Conservation (phyloP, 2,797 vertebrate species). For the Parauchenoglanis punctatus region DNA sequence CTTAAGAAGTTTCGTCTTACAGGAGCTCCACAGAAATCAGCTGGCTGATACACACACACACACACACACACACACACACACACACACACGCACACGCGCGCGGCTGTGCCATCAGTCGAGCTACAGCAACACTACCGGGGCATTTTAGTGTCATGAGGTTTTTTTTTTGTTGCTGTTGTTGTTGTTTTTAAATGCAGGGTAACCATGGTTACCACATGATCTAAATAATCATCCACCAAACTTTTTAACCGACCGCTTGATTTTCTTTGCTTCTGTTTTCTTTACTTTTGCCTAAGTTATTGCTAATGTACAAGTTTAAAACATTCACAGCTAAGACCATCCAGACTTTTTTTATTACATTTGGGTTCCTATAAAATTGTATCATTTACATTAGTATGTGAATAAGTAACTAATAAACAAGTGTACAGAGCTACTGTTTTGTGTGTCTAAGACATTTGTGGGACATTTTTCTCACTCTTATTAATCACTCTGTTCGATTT, state of each 20-base stretch:
- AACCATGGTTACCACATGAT: constrained; percentile 15
- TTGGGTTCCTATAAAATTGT: constrained; percentile 26
- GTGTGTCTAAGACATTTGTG: neutral
- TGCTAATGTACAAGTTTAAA: constrained; percentile 38
- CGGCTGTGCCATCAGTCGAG: constrained; percentile 7
- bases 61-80: neutral
- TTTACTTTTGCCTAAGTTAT: constrained; percentile 43
- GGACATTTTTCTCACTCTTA: neutral
- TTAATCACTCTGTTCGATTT: neutral
- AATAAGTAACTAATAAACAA: constrained; percentile 45
- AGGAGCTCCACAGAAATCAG: constrained; percentile 31
- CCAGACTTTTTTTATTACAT: constrained; percentile 11
- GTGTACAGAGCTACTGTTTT: constrained; percentile 20
- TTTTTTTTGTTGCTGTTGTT: neutral
- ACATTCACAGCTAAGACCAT: constrained; percentile 30
- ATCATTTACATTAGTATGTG: constrained; percentile 44
- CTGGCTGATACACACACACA: constrained; percentile 32
- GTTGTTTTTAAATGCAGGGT: neutral
- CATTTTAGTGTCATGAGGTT: constrained; percentile 20
- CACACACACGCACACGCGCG: neutral
- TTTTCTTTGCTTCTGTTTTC: constrained; percentile 32
- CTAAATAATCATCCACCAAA: constrained; percentile 1
- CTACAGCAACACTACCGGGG: constrained; percentile 37
- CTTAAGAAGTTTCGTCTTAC: neutral
- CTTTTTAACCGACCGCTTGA: constrained; percentile 29